Evolutionary conservation across 1,140 invertebrate genomes (phyloP).

Genomic region (Neoseiulus cucumeris): DNA sequence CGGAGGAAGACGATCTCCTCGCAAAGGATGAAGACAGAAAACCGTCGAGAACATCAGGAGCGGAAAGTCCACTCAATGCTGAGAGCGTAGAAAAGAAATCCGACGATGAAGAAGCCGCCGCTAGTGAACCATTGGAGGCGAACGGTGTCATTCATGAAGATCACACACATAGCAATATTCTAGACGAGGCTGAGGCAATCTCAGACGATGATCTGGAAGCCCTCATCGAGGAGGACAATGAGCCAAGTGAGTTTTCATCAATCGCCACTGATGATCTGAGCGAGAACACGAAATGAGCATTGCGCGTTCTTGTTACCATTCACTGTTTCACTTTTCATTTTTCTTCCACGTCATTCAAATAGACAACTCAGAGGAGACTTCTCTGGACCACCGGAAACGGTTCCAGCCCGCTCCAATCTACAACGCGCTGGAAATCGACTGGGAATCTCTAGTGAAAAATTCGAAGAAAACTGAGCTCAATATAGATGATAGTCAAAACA

Average conservation of each 20-base stretch:
- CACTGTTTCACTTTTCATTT: too few species aligned
- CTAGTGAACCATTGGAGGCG: too few species aligned
- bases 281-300: too few species aligned
- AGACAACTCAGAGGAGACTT: too few species aligned
- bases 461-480: background rate
- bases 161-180: background rate
- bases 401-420: slow-evolving; percentile 7
- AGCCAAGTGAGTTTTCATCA: slow-evolving; percentile 8
- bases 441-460: slow-evolving; percentile 4
- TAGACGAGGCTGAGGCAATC: background rate
- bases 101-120: too few species aligned
- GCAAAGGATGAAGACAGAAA: background rate
- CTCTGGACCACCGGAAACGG: background rate
- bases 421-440: slow-evolving; percentile 1
- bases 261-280: too few species aligned
- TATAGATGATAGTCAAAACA: too few species aligned
- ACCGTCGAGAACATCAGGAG: background rate
- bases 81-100: too few species aligned
- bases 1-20: slow-evolving; percentile 1
- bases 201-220: slow-evolving; percentile 6
- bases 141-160: too few species aligned
- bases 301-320: too few species aligned
- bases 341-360: too few species aligned
- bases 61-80: too few species aligned
- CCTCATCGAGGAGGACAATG: slow-evolving; percentile 7